Evolutionary conservation across 2,888 invertebrate genomes (phyloP).

Genomic region (Drosophila vallismaia): DNA sequence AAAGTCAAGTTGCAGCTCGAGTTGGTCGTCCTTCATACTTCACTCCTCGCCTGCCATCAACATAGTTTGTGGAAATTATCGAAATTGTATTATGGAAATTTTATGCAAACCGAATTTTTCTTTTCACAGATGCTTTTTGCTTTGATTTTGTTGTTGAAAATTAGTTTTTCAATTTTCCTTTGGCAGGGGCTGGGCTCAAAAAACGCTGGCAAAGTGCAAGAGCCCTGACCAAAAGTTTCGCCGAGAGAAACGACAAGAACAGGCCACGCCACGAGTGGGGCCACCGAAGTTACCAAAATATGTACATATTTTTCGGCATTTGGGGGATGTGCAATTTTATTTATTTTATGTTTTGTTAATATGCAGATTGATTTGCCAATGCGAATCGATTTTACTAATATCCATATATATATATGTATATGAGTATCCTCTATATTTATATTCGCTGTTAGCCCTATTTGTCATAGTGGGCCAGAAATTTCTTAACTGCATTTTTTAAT

Average conservation of each 20-base stretch:
- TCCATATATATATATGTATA: background rate
- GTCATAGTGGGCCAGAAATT: slow-evolving; percentile 17
- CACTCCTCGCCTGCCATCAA: slow-evolving; percentile 40
- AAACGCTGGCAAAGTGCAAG: slow-evolving; percentile 36
- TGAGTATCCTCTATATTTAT: slow-evolving; percentile 6
- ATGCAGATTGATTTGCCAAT: slow-evolving; percentile 68
- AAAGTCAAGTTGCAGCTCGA: slow-evolving; percentile 38
- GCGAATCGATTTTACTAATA: slow-evolving; percentile 35
- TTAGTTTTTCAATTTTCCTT: slow-evolving; percentile 71
- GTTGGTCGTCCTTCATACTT: background rate
- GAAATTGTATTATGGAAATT: slow-evolving; percentile 78
- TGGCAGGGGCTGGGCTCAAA: slow-evolving; percentile 27
- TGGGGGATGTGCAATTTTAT: slow-evolving; percentile 18
- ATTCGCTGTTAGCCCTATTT: background rate
- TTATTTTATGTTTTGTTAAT: slow-evolving; percentile 43
- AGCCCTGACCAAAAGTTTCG: slow-evolving; percentile 51
- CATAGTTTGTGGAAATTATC: slow-evolving; percentile 65
- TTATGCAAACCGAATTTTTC: slow-evolving; percentile 67
- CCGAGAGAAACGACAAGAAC: slow-evolving; percentile 43
- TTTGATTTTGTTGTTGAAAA: slow-evolving; percentile 68
- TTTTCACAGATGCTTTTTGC: slow-evolving; percentile 45
- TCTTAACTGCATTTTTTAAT: slow-evolving; percentile 57
- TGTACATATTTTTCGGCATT: slow-evolving; percentile 60
- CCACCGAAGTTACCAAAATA: slow-evolving; percentile 49
- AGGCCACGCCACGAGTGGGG: slow-evolving; percentile 15